A percentile compares a stretch with the other conserved stretches of the same genome.
Evolutionary conservation across 2,113 vertebrate species (phyloP).

Genomic region (Sylvia atricapilla): DNA sequence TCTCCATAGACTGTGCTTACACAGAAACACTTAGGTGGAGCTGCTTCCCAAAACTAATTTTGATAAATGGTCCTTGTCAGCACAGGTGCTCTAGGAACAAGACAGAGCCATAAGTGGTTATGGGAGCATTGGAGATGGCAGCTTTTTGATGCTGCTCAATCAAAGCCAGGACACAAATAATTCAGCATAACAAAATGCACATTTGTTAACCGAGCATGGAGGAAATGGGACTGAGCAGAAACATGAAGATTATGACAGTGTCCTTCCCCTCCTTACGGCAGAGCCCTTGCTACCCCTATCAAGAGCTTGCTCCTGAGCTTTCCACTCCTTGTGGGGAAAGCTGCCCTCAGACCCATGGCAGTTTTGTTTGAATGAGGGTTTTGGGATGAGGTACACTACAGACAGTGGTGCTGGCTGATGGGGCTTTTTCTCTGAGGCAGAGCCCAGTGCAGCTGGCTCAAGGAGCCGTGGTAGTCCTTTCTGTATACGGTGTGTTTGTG

Average conservation of each 20-base stretch:
- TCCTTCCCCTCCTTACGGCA: background rate
- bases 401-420: rapidly evolving
- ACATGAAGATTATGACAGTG: background rate
- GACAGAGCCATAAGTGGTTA: background rate
- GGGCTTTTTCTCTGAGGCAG: background rate
- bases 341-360: background rate
- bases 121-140: background rate
- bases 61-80: background rate
- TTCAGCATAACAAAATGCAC: background rate
- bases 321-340: background rate
- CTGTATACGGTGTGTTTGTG: background rate
- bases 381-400: background rate
- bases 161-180: background rate
- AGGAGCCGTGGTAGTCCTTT: background rate
- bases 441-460: background rate
- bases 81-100: background rate
- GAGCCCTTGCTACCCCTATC: background rate
- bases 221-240: background rate
- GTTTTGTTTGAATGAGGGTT: background rate
- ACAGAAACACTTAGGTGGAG: background rate
- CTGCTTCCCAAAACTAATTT: background rate
- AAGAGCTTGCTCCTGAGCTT: background rate
- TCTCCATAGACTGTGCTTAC: background rate
- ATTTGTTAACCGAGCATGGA: background rate
- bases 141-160: background rate